These are phyloP conservation scores for Cydia strobilella DNA, from an alignment of 1,140 invertebrate genomes.

Conservation along the genomic window DNA sequence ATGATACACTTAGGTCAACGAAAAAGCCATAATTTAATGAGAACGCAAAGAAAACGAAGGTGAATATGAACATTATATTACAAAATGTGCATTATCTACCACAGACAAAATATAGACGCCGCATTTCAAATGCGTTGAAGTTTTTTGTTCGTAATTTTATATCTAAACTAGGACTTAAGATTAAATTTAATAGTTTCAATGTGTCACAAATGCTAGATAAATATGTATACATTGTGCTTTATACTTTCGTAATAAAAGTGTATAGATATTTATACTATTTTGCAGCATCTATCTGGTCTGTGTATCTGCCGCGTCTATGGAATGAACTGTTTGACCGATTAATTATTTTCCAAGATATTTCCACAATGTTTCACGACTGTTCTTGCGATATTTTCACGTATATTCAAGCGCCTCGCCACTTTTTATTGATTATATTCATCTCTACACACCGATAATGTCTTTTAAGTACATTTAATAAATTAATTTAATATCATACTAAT, in stretches of 20 bases:
- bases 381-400: background rate
- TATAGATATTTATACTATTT: background rate
- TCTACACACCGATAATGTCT: background rate
- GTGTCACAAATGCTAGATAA: background rate
- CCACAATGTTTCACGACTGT: background rate
- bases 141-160: background rate
- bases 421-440: background rate
- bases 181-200: background rate
- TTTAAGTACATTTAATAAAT: background rate
- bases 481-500: background rate
- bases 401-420: background rate
- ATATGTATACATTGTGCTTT: constrained; percentile 3
- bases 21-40: background rate
- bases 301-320: background rate
- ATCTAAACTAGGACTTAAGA: background rate
- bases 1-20: background rate
- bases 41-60: background rate
- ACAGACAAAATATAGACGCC: too few species aligned
- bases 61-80: background rate
- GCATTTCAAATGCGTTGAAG: too few species aligned
- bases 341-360: background rate
- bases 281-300: background rate
- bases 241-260: background rate
- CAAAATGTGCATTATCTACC: too few species aligned
- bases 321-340: background rate